Conservation (phyloP, 2,113 vertebrate species). For the Neogale vison region DNA sequence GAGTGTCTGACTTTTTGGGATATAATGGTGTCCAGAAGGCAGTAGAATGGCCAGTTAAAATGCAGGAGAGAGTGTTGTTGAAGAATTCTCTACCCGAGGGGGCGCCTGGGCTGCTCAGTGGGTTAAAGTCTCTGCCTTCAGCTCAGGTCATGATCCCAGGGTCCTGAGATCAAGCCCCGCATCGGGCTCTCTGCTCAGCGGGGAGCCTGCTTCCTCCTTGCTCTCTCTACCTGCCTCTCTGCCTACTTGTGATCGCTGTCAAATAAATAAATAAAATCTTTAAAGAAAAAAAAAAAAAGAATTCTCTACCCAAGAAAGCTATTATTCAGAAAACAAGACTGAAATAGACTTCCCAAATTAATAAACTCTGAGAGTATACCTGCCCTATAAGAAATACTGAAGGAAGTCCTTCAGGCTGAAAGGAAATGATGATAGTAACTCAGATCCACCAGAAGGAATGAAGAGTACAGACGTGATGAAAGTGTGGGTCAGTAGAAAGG, state of each 20-base stretch:
- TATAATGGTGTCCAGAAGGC: not conserved
- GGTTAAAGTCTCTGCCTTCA: too few relatives aligned
- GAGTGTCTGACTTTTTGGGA: not conserved
- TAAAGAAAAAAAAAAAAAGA: too few relatives aligned
- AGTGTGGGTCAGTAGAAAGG: not conserved
- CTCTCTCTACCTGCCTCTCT: too few relatives aligned
- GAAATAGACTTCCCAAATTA: not conserved
- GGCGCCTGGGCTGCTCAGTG: too few relatives aligned
- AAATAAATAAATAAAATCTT: too few relatives aligned
- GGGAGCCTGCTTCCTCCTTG: too few relatives aligned
- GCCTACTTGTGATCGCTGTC: too few relatives aligned
- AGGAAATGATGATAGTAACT: not conserved
- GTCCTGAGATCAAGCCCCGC: too few relatives aligned
- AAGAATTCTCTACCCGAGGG: not conserved
- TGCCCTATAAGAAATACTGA: not conserved
- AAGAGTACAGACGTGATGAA: not conserved
- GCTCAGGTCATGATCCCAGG: too few relatives aligned
- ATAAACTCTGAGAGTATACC: not conserved
- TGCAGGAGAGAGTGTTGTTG: not conserved
- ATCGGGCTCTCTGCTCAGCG: too few relatives aligned
- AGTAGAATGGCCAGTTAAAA: not conserved
- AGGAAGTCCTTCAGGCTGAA: not conserved
- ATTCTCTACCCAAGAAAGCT: not conserved
- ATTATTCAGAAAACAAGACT: not conserved
- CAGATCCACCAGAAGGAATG: not conserved